Percentiles rank a stretch among this genome's conserved stretches.
Evolutionary conservation across 1,140 invertebrate genomes (phyloP).

Genomic region (Calycopis cecrops): DNA sequence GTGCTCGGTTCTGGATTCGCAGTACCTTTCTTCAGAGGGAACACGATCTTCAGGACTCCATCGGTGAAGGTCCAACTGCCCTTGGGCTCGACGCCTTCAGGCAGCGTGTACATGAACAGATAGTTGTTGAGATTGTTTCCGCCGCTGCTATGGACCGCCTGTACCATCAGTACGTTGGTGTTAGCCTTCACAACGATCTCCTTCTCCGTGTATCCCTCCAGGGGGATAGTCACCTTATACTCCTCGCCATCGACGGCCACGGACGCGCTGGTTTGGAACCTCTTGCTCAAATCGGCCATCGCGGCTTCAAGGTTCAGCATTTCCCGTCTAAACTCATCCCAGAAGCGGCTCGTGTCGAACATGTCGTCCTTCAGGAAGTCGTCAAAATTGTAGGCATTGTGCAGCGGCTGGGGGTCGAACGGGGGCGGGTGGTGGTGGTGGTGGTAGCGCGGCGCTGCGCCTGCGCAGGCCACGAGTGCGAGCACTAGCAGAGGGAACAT

Average conservation of each 20-base stretch:
- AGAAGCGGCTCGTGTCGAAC: conserved; percentile 30
- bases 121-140: conserved; percentile 6
- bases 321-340: conserved; percentile 22
- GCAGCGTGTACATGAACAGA: conserved; percentile 17
- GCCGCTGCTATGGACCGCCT: conserved; percentile 20
- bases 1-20: background rate
- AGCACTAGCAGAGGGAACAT: conserved; percentile 23
- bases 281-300: conserved; percentile 21
- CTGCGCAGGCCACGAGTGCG: conserved; percentile 16
- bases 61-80: conserved; percentile 45
- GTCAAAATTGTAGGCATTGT: conserved; percentile 3
- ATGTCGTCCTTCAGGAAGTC: conserved; percentile 20
- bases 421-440: conserved; percentile 11
- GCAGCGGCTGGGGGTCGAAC: background rate
- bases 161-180: conserved; percentile 26
- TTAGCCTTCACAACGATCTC: conserved; percentile 31
- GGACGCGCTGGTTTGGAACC: conserved; percentile 22
- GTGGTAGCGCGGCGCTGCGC: conserved; percentile 22
- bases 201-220: conserved; percentile 26
- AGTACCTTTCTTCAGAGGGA: conserved; percentile 23
- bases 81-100: conserved; percentile 26
- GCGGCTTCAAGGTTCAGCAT: conserved; percentile 20
- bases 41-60: conserved; percentile 37
- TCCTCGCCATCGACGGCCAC: conserved; percentile 33
- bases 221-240: conserved; percentile 26